Percentiles rank a stretch among this genome's conserved stretches.
Evolutionary conservation across 2,113 vertebrate species (phyloP).

Genomic region (Neotoma lepida): DNA sequence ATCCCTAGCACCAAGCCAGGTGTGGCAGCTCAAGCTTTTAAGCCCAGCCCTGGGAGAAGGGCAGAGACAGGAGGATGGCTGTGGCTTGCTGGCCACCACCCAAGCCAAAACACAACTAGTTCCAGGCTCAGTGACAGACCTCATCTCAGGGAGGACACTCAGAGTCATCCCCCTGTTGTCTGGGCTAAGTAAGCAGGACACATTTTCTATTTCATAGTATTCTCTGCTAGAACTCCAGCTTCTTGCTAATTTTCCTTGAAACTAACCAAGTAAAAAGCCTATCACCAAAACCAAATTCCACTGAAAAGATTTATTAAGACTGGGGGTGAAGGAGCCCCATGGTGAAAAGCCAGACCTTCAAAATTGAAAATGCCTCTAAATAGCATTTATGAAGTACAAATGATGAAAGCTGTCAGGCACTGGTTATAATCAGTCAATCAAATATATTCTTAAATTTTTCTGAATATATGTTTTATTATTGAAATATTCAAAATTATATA

Average conservation of each 20-base stretch:
- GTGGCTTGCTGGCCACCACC: background rate
- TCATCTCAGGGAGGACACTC: background rate
- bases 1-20: background rate
- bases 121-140: background rate
- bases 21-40: background rate
- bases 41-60: background rate
- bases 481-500: background rate
- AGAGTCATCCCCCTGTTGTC: too few relatives aligned
- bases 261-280: slow-evolving; percentile 4
- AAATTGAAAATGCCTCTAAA: slow-evolving; percentile 14
- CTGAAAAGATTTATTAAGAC: slow-evolving; percentile 43
- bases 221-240: background rate
- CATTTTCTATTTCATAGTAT: background rate
- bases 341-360: background rate
- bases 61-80: background rate
- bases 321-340: background rate
- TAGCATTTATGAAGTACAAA: background rate
- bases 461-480: background rate
- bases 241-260: slow-evolving; percentile 18
- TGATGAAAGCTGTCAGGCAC: background rate
- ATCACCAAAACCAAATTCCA: slow-evolving; percentile 12
- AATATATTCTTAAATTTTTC: background rate
- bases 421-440: background rate
- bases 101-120: background rate
- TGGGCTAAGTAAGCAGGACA: background rate